These are phyloP conservation scores for Lepus americanus DNA, from an alignment of 2,113 vertebrate genomes.

Conservation along the genomic window DNA sequence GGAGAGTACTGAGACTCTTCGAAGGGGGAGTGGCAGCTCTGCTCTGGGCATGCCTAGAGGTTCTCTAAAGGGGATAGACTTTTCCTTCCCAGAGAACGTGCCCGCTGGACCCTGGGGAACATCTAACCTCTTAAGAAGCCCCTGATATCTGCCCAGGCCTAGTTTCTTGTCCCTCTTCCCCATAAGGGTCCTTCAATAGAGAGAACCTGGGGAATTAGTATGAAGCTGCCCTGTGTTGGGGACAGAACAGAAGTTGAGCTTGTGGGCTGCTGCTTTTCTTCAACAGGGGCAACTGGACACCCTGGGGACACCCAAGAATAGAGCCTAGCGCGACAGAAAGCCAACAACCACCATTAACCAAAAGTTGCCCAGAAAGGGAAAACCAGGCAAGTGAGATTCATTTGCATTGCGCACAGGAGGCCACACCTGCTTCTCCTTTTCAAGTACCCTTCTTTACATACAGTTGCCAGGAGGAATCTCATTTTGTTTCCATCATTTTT, in stretches of 20 bases:
- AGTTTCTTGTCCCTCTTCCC: too few relatives aligned
- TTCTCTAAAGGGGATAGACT: too few relatives aligned
- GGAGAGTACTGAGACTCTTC: too few relatives aligned
- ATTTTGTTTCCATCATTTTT: conserved; percentile 82
- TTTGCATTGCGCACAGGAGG: background rate
- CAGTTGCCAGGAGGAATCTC: conserved; percentile 68
- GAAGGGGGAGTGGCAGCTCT: too few relatives aligned
- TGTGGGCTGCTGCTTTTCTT: background rate
- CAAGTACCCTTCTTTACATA: conserved; percentile 35
- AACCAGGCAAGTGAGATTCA: background rate
- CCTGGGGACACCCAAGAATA: background rate
- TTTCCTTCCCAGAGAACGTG: too few relatives aligned
- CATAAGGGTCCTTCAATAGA: too few relatives aligned
- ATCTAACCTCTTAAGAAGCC: too few relatives aligned
- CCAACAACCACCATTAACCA: background rate
- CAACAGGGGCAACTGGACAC: too few relatives aligned
- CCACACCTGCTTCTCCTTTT: conserved; percentile 39
- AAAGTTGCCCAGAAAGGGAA: background rate
- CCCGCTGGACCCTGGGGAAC: too few relatives aligned
- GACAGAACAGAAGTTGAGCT: background rate
- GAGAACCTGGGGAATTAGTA: background rate
- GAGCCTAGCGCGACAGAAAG: background rate
- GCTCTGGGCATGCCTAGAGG: too few relatives aligned
- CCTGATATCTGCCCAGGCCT: too few relatives aligned
- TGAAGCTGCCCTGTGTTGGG: background rate